Percentiles rank a stretch among this genome's conserved stretches.
Evolutionary conservation across 2,113 vertebrate genomes (phyloP).

Genomic region (Peromyscus californicus): DNA sequence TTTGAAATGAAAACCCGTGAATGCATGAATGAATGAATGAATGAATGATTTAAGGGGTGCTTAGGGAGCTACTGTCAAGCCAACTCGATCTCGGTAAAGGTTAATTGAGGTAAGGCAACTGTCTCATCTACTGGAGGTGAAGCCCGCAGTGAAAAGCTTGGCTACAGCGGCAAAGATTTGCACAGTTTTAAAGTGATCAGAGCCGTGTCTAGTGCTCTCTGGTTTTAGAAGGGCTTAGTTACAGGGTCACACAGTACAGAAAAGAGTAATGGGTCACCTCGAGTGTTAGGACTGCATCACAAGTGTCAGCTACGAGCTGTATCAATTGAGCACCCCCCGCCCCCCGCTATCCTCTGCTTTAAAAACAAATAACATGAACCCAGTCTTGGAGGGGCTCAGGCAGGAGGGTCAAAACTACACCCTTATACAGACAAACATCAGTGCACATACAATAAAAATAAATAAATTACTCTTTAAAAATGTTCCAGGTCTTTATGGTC

Average conservation of each 20-base stretch:
- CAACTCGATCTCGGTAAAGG: constrained; percentile 78
- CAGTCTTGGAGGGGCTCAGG: neutral
- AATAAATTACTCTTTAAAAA: neutral
- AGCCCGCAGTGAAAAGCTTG: constrained; percentile 54
- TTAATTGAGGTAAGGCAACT: constrained; percentile 82
- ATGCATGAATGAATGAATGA: constrained; percentile 83
- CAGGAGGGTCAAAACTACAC: neutral
- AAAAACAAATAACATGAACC: neutral
- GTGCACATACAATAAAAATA: neutral
- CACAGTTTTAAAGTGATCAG: constrained; percentile 68
- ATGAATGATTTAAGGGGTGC: constrained; percentile 81
- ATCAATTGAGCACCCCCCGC: neutral
- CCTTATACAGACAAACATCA: neutral
- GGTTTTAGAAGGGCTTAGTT: constrained; percentile 36
- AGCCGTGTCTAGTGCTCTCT: constrained; percentile 47
- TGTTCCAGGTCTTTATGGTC: neutral
- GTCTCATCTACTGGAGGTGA: constrained; percentile 67
- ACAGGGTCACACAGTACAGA: neutral
- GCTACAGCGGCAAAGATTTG: constrained; percentile 49
- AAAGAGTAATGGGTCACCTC: neutral
- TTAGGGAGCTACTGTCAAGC: constrained; percentile 81
- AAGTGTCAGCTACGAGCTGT: neutral
- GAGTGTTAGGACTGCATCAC: constrained; percentile 27
- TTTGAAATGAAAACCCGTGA: constrained; percentile 83
- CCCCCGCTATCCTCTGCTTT: neutral